Evolutionary conservation across 2,797 vertebrate species (phyloP), one percentile per base, ranked within the genome.

Genomic region (Artibeus jamaicensis): DNA sequence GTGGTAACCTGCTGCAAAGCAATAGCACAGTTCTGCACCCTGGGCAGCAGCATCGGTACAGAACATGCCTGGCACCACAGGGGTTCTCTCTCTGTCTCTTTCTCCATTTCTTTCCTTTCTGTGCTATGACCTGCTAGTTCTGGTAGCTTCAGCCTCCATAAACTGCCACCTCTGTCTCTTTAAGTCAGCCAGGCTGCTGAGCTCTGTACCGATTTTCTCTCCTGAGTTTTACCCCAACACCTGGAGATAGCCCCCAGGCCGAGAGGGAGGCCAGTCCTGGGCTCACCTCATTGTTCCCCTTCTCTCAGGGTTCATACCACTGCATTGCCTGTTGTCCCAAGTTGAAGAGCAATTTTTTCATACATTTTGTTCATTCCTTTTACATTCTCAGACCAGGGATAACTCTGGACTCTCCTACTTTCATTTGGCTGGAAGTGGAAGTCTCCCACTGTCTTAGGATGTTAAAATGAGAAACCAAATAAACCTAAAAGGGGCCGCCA

Each of bases 381-480:
- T 3, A 48, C 74, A 9, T 7, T 79, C 94, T 59, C 32, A 86
- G 11, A 39, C 83, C 34, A 37, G 82, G 50, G 10, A 6, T 44
- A 34, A 29, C 48, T 77, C 89, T 71, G 39, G 44, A 46, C 46
- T 67, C 77, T 42, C 68, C 73, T 39, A 9, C 48, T 65, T 26
- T 53, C 62, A 76, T 32, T 77, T 71, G 44, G 16, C n/a, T 53
- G 12, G 53, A 82, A 73, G 19, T 39, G 7, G 37, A 88, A 83
- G 68, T 16, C 15, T 34, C 48, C 15, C 12, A 15, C 3, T 59
- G 70, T 12, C 26, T 32, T 16, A 42, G 39, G 46, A 24, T 67
- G 67, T 78, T 42, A 83, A 59, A 83, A 59, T 18, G 59, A 86
- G 29, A 89, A 84, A 48, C 29, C 15, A n/a, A 85, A 48, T 73